Base-by-base conservation (phyloP, 2,797 vertebrate genomes). In the Falco columbarius region DNA sequence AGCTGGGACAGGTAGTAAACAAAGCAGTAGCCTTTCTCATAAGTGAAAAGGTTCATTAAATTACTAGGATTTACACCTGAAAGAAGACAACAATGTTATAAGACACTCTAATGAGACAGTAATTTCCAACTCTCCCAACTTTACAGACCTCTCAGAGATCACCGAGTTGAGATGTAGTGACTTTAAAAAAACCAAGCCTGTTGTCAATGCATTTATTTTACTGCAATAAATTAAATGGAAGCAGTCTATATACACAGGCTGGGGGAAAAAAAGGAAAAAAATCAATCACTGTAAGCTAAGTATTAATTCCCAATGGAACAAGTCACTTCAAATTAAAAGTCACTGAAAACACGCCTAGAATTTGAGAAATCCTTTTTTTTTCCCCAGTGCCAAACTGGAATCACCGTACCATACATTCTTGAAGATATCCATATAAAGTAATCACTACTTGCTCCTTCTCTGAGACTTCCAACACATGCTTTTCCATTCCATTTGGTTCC, bases 11-110 rank as follows among this genome's bases (percentile, higher is more conserved):
- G 98, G 97, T 99, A 99, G 56, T 99, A 98, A 92, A 99, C 99
- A 23, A 99, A 99, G 96, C 99, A 99, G 98, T 99, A 99, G 61
- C 99, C 99, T 97, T 99, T 99, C 98, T 99, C 99, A 14, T 99
- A 99, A 58, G 99, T 99, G 97, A 99, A 99, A 46, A 99, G 98
- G 90, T 99, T 99, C 99, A 99, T 99, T 95, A 99, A 97, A 94
- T 99, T 99, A 98, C 99, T 99, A 86, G 99, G 99, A 94, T 99
- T 99, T 96, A 99, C 99, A 89, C 99, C 99, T 99, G 97, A 27
- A 89, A 92, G 59, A 86, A 59, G 14, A 73, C 9, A 59, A 55
- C 6, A 42, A 24, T 14, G 16, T 63, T 36, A 6, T 29, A 84
- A 68, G 38, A 63, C 17, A 52, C 27, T 38, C 4, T 40, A 59